These are phyloP conservation scores for Euwallacea similis DNA, from an alignment of 1,140 invertebrate species.

Conservation along the genomic window DNA sequence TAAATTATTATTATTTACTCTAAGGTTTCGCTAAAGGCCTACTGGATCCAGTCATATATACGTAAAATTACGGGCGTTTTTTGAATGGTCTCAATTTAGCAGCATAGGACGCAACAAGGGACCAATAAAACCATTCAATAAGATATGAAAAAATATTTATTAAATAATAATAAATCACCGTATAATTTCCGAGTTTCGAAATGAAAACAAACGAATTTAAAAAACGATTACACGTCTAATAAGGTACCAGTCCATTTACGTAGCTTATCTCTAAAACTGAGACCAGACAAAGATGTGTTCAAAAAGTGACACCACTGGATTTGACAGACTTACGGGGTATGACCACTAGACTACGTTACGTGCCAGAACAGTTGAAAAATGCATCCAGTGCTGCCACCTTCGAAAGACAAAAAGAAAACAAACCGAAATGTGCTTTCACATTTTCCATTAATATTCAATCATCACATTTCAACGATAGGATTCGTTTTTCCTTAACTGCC, in stretches of 20 bases:
- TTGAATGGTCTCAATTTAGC: slow-evolving; percentile 26
- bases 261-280: slow-evolving; percentile 16
- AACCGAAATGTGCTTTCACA: slow-evolving; percentile 9
- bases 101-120: background rate
- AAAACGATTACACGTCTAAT: slow-evolving; percentile 13
- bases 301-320: slow-evolving; percentile 14
- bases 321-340: background rate
- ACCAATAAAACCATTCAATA: slow-evolving; percentile 3
- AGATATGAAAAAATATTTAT: slow-evolving; percentile 18
- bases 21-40: slow-evolving; percentile 30
- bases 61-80: slow-evolving; percentile 3
- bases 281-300: slow-evolving; percentile 15
- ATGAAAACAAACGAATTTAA: background rate
- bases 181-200: slow-evolving; percentile 1
- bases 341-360: background rate
- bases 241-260: slow-evolving; percentile 15
- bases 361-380: background rate
- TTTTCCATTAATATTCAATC: slow-evolving; percentile 10
- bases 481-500: background rate
- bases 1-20: slow-evolving; percentile 22
- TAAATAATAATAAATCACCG: background rate
- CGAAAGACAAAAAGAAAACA: slow-evolving; percentile 4
- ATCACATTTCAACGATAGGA: slow-evolving; percentile 15
- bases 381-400: slow-evolving; percentile 6
- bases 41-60: slow-evolving; percentile 25